phyloP scores from a whole-genome alignment of 2,797 vertebrate species.

The Psittacula echo region DNA sequence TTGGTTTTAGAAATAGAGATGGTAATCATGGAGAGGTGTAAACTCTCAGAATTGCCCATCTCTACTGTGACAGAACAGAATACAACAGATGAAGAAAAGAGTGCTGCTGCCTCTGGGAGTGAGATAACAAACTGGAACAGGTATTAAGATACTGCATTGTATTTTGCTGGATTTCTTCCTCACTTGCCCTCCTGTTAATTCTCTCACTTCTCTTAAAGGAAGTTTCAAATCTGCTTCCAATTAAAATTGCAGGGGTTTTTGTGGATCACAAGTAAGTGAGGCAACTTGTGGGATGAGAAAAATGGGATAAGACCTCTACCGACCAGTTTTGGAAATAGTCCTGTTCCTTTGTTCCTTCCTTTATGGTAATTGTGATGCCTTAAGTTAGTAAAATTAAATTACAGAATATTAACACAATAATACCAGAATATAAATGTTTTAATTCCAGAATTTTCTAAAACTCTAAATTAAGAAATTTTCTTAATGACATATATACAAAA shows the following conservation, averaged over 20 bases:
- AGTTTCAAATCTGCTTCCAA: background rate
- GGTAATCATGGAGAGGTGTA: conserved; percentile 98
- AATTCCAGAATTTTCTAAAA: background rate
- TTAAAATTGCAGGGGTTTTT: background rate
- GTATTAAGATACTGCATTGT: conserved; percentile 50
- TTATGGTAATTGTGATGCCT: background rate
- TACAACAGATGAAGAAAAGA: conserved; percentile 97
- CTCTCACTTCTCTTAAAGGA: background rate
- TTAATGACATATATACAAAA: background rate
- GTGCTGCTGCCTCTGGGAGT: conserved; percentile 83
- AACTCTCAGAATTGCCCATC: conserved; percentile 80
- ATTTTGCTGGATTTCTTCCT: background rate
- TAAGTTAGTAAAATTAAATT: background rate
- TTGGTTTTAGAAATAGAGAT: conserved; percentile 92
- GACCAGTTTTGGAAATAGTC: background rate
- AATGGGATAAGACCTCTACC: background rate
- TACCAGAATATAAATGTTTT: background rate
- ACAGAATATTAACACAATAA: background rate
- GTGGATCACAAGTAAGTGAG: background rate
- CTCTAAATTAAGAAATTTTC: background rate
- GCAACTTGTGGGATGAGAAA: background rate
- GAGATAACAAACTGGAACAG: conserved; percentile 78
- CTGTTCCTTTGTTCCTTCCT: background rate
- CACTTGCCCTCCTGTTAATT: background rate
- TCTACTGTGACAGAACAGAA: conserved; percentile 87